A percentile compares a stretch with the other conserved stretches of the same genome.
These are phyloP conservation scores for Heliconius congener DNA, from an alignment of 1,140 invertebrate genomes.

Conservation along the genomic window DNA sequence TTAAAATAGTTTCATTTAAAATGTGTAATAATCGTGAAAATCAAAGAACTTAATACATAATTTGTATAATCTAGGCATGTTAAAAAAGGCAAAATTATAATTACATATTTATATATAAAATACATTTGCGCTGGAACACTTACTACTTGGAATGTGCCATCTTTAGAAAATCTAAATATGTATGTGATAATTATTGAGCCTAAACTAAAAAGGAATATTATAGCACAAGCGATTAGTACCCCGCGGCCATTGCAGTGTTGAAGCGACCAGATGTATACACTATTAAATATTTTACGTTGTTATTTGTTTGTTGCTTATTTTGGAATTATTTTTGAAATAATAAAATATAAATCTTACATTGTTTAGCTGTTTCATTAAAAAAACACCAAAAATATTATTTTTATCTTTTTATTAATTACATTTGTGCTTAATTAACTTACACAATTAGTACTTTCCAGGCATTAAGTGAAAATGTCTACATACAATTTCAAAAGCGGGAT, in stretches of 20 bases:
- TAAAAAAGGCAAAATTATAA: slow-evolving; percentile 11
- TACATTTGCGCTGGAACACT: slow-evolving; percentile 2
- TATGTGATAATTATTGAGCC: slow-evolving; percentile 38
- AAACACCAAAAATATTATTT: slow-evolving; percentile 3
- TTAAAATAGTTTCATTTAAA: too few relatives aligned
- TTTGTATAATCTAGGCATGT: slow-evolving; percentile 1
- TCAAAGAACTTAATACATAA: not conserved
- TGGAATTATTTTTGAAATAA: slow-evolving; percentile 77
- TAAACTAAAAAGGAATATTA: slow-evolving; percentile 27
- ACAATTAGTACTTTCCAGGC: slow-evolving; percentile 29
- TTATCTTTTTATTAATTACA: slow-evolving; percentile 39
- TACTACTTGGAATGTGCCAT: slow-evolving; percentile 49
- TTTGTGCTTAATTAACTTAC: slow-evolving; percentile 46
- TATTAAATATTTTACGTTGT: slow-evolving; percentile 72
- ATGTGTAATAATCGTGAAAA: too few relatives aligned
- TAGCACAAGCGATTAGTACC: slow-evolving; percentile 18
- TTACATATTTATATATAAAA: not conserved
- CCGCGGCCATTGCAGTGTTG: slow-evolving; percentile 52
- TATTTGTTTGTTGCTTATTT: slow-evolving; percentile 81
- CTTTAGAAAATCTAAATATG: slow-evolving; percentile 57
- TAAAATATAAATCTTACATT: slow-evolving; percentile 64
- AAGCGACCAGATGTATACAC: slow-evolving; percentile 59
- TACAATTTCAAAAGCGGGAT: slow-evolving; percentile 40
- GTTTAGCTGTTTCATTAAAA: slow-evolving; percentile 69
- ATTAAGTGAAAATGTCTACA: slow-evolving; percentile 32